Evolutionary conservation across 2,797 vertebrate species (phyloP), one percentile per base, ranked within the genome.

Genomic region (Microhierax caerulescens): DNA sequence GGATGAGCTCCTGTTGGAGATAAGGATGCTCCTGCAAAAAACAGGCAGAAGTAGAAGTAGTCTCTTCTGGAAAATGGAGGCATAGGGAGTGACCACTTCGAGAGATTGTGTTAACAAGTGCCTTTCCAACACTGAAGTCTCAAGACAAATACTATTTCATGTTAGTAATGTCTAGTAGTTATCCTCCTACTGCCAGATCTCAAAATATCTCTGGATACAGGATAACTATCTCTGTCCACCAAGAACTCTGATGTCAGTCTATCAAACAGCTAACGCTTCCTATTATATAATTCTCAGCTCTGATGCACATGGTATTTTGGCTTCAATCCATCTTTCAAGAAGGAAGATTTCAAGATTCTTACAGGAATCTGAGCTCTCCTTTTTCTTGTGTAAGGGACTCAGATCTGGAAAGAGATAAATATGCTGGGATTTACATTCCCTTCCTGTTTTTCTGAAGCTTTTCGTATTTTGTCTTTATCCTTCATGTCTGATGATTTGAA

Each of bases 401-500:
- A 63, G 78, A 90, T 80, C n/a, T 48, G 43, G 70, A 87, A 92
- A 92, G 45, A 77, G 89, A 95, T 14, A 77, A 53, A 41, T 75
- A 75, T 93, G 28, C 78, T 51, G 32, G 32, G 34, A 67, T 81
- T 96, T 84, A 69, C 64, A 87, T 51, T 93, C 45, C 28, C 59
- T 65, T 94, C 65, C 64, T 76, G 65, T 36, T 94, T 88, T 67
- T 92, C 77, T 74, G 50, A 95, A 90, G 67, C 72, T 77, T 95
- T 86, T 34, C 15, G 45, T 90, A 88, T 75, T 88, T 80, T 86
- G 27, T 45, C 90, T 86, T 89, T 80, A 80, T 53, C 54, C 64
- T 95, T 96, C 63, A 85, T 41, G 51, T 85, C 61, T 90, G 82
- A 70, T 70, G 32, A 92, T 78, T 85, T 85, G 77, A 96, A 76